These are phyloP conservation scores for Cataglyphis hispanica DNA, from an alignment of 1,140 invertebrate genomes.

Conservation along the genomic window DNA sequence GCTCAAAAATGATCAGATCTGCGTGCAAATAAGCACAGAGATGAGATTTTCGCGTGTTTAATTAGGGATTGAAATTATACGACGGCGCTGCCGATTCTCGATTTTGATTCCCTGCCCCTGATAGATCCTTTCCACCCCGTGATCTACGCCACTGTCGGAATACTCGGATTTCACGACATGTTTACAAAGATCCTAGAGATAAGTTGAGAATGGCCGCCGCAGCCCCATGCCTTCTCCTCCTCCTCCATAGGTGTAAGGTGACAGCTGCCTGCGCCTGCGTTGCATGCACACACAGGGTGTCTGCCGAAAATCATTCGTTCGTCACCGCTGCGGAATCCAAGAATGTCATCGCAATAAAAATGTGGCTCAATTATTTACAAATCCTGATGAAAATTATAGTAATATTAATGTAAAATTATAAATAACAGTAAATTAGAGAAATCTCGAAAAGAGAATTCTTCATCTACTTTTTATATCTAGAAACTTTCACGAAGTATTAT, in stretches of 20 bases:
- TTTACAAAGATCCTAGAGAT: slow-evolving; percentile 87
- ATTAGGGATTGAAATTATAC: background rate
- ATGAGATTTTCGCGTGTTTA: background rate
- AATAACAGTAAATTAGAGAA: background rate
- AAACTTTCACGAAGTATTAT: background rate
- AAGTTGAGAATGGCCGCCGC: slow-evolving; percentile 86
- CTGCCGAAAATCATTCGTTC: slow-evolving; percentile 59
- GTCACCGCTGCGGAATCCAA: background rate
- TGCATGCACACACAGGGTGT: slow-evolving; percentile 69
- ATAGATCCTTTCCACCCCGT: slow-evolving; percentile 69
- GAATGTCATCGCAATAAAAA: background rate
- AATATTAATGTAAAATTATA: background rate
- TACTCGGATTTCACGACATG: slow-evolving; percentile 87
- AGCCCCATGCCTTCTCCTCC: slow-evolving; percentile 78
- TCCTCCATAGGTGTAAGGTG: slow-evolving; percentile 85
- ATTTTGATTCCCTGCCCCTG: slow-evolving; percentile 64
- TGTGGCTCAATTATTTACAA: background rate
- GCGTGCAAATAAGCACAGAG: background rate
- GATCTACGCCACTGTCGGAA: slow-evolving; percentile 85
- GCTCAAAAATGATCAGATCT: background rate
- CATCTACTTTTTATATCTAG: background rate
- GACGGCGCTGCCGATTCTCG: slow-evolving; percentile 16
- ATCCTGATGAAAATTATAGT: background rate
- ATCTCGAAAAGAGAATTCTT: background rate
- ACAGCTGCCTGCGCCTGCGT: slow-evolving; percentile 85